phyloP scores from a whole-genome alignment of 2,113 vertebrate genomes.

The Stomatorhinus ivindoensis region DNA sequence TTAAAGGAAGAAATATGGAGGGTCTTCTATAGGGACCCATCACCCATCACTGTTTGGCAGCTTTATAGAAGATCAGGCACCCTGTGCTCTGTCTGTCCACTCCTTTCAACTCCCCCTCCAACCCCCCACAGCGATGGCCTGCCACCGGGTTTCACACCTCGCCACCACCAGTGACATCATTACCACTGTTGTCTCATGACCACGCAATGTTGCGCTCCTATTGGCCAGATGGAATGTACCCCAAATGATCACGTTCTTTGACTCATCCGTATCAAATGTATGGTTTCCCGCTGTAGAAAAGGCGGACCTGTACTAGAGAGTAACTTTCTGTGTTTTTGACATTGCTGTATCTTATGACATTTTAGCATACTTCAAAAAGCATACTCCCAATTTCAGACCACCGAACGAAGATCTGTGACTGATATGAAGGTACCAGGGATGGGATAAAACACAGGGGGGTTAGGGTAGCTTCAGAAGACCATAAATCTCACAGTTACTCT shows the following conservation, averaged over 20 bases:
- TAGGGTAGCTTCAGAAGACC: slow-evolving; percentile 6
- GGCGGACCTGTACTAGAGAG: not conserved
- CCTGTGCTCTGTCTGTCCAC: slow-evolving; percentile 4
- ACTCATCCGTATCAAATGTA: not conserved
- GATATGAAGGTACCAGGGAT: not conserved
- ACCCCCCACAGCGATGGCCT: not conserved
- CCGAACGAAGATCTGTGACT: not conserved
- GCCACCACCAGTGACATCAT: slow-evolving; percentile 13
- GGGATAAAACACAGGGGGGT: not conserved
- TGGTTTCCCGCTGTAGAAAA: not conserved
- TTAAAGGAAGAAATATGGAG: slow-evolving; percentile 59
- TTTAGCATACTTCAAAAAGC: not conserved
- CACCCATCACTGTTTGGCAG: slow-evolving; percentile 40
- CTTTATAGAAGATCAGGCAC: slow-evolving; percentile 50
- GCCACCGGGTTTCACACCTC: slow-evolving; percentile 33
- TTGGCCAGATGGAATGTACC: not conserved
- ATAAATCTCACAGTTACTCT: slow-evolving; percentile 14
- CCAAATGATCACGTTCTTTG: not conserved
- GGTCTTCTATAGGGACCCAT: slow-evolving; percentile 31
- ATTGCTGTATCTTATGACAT: not conserved
- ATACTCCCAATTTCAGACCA: not conserved
- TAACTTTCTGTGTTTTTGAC: not conserved
- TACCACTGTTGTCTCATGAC: not conserved
- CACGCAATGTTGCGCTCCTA: not conserved
- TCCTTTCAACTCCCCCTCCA: not conserved